These are phyloP conservation scores for Pongo pygmaeus DNA, from an alignment of 2,113 vertebrate genomes.

Conservation along the genomic window DNA sequence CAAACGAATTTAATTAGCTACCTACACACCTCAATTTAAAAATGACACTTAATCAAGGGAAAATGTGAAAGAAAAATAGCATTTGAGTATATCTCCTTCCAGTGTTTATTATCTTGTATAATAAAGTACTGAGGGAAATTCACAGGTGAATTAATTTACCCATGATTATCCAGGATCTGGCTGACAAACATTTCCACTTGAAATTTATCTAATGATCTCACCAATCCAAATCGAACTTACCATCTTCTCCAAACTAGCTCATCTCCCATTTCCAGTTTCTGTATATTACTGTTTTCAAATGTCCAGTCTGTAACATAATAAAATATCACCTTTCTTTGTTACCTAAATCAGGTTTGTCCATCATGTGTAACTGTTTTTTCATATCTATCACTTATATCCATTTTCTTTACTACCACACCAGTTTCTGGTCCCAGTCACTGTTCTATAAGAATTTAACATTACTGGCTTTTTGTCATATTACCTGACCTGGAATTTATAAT, in stretches of 20 bases:
- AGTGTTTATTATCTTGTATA: slow-evolving; percentile 16
- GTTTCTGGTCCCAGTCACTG: not conserved
- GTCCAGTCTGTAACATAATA: not conserved
- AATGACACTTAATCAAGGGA: slow-evolving; percentile 67
- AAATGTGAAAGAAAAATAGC: slow-evolving; percentile 40
- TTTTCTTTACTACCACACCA: not conserved
- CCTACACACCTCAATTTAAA: slow-evolving; percentile 48
- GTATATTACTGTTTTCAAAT: not conserved
- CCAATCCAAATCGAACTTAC: not conserved
- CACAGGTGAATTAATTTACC: not conserved
- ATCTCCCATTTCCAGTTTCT: not conserved
- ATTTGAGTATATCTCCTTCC: slow-evolving; percentile 30
- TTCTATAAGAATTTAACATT: not conserved
- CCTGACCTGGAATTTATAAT: not conserved
- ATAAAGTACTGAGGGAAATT: not conserved
- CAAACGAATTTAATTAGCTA: slow-evolving; percentile 43
- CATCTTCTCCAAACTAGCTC: not conserved
- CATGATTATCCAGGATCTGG: not conserved
- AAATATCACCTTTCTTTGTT: not conserved
- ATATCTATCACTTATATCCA: not conserved
- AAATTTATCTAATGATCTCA: not conserved
- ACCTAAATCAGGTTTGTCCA: not conserved
- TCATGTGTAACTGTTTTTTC: not conserved
- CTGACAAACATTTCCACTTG: not conserved
- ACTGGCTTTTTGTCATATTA: not conserved